phyloP scores from a whole-genome alignment of 2,888 invertebrate species.

The Erannis defoliaria region DNA sequence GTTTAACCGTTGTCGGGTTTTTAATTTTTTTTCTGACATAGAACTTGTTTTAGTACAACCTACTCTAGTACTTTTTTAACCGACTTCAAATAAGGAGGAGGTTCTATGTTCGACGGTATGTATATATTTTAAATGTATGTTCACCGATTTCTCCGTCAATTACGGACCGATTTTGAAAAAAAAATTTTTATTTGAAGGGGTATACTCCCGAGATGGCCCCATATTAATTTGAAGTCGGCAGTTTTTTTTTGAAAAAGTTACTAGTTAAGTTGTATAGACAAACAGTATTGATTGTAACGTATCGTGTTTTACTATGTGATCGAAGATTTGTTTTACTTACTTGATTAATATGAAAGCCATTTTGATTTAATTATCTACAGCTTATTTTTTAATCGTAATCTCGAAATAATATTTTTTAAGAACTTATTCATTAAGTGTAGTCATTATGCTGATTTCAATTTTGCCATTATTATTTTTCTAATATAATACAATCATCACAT shows the following conservation, averaged over 20 bases:
- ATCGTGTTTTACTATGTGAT: not conserved
- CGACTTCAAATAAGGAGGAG: too few species aligned
- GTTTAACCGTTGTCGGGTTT: too few species aligned
- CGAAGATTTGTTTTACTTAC: not conserved
- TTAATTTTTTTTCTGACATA: too few species aligned
- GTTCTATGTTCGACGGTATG: too few species aligned
- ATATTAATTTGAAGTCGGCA: too few species aligned
- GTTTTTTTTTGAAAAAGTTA: too few species aligned
- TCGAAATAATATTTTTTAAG: constrained; percentile 15
- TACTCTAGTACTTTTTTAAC: too few species aligned
- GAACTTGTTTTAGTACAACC: not conserved
- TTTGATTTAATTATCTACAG: not conserved
- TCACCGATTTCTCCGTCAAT: too few species aligned
- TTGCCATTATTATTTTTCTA: constrained; percentile 44
- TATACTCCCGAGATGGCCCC: too few species aligned
- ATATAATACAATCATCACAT: constrained; percentile 41
- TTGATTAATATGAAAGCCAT: not conserved
- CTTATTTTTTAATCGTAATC: constrained; percentile 15
- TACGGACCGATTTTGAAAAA: too few species aligned
- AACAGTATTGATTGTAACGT: not conserved
- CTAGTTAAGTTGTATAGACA: not conserved
- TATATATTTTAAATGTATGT: too few species aligned
- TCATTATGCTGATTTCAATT: constrained; percentile 37
- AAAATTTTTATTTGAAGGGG: too few species aligned
- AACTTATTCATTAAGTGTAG: constrained; percentile 14